A percentile compares a stretch with the other conserved stretches of the same genome.
phyloP scores from a whole-genome alignment of 92 coral and sea anemone species.

The Palythoa grandiflora region DNA sequence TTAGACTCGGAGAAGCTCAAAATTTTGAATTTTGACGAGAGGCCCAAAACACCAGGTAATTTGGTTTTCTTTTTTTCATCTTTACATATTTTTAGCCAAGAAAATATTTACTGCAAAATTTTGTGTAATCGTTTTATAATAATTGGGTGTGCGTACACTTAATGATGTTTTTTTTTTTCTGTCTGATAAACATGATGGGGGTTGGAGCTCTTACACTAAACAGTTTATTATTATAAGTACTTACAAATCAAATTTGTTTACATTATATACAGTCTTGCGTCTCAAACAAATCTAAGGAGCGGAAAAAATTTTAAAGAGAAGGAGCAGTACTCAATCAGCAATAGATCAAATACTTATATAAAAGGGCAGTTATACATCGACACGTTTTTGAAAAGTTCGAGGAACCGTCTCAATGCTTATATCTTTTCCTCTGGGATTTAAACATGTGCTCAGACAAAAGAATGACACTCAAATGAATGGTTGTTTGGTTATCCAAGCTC shows the following conservation, averaged over 20 bases:
- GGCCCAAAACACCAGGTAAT: constrained; percentile 95
- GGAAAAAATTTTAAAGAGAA: neutral
- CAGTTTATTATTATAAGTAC: neutral
- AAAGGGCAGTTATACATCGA: too few species aligned
- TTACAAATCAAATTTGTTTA: neutral
- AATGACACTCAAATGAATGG: too few species aligned
- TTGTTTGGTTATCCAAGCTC: too few species aligned
- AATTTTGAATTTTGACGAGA: constrained; percentile 58
- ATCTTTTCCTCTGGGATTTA: too few species aligned
- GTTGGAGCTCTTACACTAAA: neutral
- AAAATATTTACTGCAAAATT: neutral
- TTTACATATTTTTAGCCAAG: neutral
- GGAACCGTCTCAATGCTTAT: too few species aligned
- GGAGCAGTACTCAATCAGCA: too few species aligned
- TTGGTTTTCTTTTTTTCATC: neutral
- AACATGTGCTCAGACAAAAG: too few species aligned
- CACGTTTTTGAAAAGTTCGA: too few species aligned
- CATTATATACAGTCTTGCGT: neutral
- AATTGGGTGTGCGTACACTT: neutral
- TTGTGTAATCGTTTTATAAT: neutral
- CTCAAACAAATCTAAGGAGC: neutral
- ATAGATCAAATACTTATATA: too few species aligned
- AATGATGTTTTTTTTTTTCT: neutral
- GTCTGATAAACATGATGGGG: too few species aligned
- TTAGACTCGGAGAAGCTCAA: constrained; percentile 62